Conservation (phyloP, 2,113 vertebrate species). For the Microcebus jonahi region DNA sequence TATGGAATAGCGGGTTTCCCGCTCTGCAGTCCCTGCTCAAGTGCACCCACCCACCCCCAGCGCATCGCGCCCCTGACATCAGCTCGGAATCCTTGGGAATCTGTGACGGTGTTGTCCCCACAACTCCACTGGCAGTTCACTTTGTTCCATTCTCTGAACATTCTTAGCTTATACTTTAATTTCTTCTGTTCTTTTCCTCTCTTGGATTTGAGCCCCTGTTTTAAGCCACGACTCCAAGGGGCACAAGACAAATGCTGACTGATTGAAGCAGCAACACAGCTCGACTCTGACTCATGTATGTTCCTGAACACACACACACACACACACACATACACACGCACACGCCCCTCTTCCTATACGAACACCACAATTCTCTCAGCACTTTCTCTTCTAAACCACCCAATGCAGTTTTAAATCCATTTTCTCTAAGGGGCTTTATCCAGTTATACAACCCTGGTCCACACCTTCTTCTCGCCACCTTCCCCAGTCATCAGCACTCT, state of each 20-base stretch:
- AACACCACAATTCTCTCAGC: neutral
- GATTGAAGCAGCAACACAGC: neutral
- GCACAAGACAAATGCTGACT: neutral
- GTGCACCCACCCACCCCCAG: neutral
- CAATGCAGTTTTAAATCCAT: neutral
- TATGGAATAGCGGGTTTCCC: neutral
- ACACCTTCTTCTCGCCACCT: neutral
- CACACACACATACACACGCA: neutral
- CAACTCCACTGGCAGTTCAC: neutral
- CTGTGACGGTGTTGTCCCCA: neutral
- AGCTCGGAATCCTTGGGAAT: neutral
- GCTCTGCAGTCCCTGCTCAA: neutral
- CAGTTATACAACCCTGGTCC: neutral
- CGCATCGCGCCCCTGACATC: neutral
- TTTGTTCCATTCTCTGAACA: neutral
- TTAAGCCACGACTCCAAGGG: neutral
- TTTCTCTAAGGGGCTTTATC: neutral
- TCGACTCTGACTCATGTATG: neutral
- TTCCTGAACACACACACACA: neutral
- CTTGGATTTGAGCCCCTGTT: neutral
- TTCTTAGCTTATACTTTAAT: neutral
- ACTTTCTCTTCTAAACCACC: neutral
- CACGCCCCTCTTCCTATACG: neutral
- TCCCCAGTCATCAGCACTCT: neutral
- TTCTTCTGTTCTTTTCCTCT: neutral